Percentiles rank a stretch among this genome's conserved stretches.
Conservation (phyloP, 2,113 vertebrate species). For the Scalopus aquaticus region DNA sequence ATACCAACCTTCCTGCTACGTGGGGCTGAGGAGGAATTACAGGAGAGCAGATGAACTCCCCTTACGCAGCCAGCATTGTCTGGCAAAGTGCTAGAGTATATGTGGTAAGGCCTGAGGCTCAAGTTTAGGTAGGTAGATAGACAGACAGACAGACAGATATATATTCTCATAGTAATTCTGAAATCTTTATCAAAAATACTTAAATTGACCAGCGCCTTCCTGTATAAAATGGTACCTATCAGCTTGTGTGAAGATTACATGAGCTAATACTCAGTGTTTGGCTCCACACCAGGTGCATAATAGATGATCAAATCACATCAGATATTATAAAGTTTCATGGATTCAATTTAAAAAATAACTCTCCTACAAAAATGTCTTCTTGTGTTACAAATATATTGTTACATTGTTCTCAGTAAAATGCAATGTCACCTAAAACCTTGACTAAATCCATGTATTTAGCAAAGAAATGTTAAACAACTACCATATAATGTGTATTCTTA, state of each 20-base stretch:
- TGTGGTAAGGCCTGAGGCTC: background rate
- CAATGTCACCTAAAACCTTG: background rate
- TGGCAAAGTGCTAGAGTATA: background rate
- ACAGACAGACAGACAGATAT: background rate
- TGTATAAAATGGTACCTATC: background rate
- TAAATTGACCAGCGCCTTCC: background rate
- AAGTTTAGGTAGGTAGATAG: background rate
- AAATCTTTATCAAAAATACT: constrained; percentile 49
- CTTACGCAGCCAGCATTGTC: background rate
- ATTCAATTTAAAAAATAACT: background rate
- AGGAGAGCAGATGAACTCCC: background rate
- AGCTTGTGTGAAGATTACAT: constrained; percentile 18
- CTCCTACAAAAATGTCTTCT: background rate
- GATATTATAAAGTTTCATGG: background rate
- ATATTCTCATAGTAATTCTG: background rate
- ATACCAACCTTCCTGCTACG: background rate
- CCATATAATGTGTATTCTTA: background rate
- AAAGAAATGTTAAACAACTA: constrained; percentile 9
- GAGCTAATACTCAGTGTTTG: background rate
- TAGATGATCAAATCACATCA: background rate
- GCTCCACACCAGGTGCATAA: background rate
- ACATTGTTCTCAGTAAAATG: constrained; percentile 15
- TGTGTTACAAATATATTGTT: background rate
- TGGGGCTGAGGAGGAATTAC: background rate
- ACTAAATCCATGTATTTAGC: background rate